These are phyloP conservation scores for Aproaerema taeniolella DNA, from an alignment of 2,888 invertebrate species.

Conservation along the genomic window DNA sequence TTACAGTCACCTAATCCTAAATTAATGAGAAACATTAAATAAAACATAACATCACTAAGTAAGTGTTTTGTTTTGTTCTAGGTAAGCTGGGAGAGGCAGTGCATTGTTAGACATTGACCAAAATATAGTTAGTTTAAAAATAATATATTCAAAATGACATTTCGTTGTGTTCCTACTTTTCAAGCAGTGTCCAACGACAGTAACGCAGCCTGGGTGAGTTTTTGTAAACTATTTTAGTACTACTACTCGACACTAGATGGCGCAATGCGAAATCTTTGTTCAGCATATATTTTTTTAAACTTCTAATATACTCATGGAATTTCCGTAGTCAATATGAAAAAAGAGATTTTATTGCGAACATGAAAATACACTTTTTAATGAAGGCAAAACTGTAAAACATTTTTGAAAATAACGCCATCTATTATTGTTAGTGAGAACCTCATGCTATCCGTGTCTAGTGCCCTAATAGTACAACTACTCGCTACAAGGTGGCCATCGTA, in stretches of 20 bases:
- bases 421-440: neutral
- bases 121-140: constrained; percentile 37
- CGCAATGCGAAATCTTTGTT: constrained; percentile 20
- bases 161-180: constrained; percentile 82
- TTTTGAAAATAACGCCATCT: neutral
- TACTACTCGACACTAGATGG: constrained; percentile 38
- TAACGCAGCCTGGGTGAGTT: constrained; percentile 82
- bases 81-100: constrained; percentile 80
- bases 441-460: neutral
- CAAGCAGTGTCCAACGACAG: constrained; percentile 80
- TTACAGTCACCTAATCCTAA: too few species aligned
- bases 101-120: constrained; percentile 23
- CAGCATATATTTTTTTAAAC: neutral
- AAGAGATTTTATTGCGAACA: too few species aligned
- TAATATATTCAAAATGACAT: constrained; percentile 74
- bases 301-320: too few species aligned
- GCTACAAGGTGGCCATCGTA: neutral
- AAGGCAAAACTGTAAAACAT: neutral
- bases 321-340: too few species aligned
- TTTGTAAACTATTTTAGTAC: constrained; percentile 14
- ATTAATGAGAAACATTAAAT: too few species aligned
- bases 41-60: constrained; percentile 74
- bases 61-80: constrained; percentile 80
- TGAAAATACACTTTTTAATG: neutral
- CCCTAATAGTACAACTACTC: neutral